phyloP scores from a whole-genome alignment of 1,140 invertebrate species.

The Trialeurodes vaporariorum region DNA sequence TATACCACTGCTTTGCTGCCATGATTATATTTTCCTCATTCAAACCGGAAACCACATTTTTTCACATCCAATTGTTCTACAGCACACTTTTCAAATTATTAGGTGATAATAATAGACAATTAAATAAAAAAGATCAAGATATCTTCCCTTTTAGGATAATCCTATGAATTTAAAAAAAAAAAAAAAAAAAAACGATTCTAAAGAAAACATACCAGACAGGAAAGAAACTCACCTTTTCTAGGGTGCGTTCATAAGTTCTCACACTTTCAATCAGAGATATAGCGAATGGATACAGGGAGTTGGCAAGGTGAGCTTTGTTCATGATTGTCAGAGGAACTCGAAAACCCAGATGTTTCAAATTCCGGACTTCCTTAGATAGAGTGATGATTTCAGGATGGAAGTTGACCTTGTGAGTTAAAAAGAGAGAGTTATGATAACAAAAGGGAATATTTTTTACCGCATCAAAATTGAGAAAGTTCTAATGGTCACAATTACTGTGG shows the following conservation, averaged over 20 bases:
- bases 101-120: too few relatives aligned
- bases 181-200: neutral
- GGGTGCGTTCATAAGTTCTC: conserved; percentile 87
- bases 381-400: conserved; percentile 98
- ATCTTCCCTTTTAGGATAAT: too few relatives aligned
- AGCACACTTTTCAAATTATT: too few relatives aligned
- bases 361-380: conserved; percentile 94
- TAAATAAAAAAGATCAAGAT: too few relatives aligned
- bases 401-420: conserved; percentile 45
- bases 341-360: conserved; percentile 92
- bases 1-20: too few relatives aligned
- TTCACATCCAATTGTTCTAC: too few relatives aligned
- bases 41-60: too few relatives aligned
- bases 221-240: conserved; percentile 71
- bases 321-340: conserved; percentile 94
- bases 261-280: conserved; percentile 98
- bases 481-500: too few relatives aligned
- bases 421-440: neutral
- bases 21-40: too few relatives aligned
- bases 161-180: too few relatives aligned
- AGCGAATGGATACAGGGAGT: conserved; percentile 96
- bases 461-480: too few relatives aligned
- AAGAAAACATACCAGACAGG: neutral
- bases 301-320: conserved; percentile 97
- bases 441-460: too few relatives aligned